phyloP scores from a whole-genome alignment of 2,797 vertebrate species.

The Meda fulgida region DNA sequence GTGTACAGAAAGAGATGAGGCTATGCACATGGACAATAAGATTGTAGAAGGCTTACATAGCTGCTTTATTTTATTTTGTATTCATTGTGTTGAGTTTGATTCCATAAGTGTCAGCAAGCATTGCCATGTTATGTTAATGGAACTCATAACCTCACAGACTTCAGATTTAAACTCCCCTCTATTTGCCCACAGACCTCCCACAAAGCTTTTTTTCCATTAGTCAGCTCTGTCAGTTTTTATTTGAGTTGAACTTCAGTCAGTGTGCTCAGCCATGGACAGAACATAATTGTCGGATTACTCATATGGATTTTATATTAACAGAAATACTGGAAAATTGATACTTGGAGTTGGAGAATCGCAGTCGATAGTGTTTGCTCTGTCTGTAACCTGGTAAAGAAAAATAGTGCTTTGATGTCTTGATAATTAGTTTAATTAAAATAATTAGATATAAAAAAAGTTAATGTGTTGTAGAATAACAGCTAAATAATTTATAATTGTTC shows the following conservation, averaged over 20 bases:
- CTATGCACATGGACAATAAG: neutral
- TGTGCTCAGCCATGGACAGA: neutral
- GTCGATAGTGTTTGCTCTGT: neutral
- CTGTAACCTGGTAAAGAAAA: neutral
- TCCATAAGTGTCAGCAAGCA: neutral
- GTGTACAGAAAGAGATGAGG: neutral
- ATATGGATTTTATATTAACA: constrained; percentile 18
- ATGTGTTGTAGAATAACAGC: neutral
- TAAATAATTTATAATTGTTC: neutral
- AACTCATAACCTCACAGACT: neutral
- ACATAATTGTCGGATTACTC: neutral
- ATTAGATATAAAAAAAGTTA: too few species aligned
- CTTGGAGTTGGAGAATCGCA: neutral
- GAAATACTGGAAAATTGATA: constrained; percentile 28
- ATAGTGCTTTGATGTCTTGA: neutral
- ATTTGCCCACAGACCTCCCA: constrained; percentile 1
- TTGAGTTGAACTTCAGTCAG: neutral
- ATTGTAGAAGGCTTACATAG: too few species aligned
- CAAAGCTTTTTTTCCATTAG: constrained; percentile 9
- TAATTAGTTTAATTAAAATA: too few species aligned
- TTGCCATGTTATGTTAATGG: neutral
- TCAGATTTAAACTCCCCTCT: neutral
- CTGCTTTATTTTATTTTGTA: neutral
- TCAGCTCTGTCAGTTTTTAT: constrained; percentile 11
- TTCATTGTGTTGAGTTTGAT: neutral